Evolutionary conservation across 2,113 vertebrate genomes (phyloP).

Genomic region (Circaetus gallicus): DNA sequence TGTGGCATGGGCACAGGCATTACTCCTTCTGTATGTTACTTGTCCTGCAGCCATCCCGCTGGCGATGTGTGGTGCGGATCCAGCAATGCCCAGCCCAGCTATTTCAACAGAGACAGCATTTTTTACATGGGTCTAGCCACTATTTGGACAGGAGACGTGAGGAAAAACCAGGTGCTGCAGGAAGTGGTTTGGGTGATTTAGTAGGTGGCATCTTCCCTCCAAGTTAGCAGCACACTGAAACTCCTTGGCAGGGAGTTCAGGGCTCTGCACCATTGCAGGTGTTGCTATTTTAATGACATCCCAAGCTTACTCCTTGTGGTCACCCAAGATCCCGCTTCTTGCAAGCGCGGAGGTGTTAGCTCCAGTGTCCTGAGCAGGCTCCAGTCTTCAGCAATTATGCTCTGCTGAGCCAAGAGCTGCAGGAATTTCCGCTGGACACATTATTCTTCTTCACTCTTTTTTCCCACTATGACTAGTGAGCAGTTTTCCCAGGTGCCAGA

Average conservation of each 20-base stretch:
- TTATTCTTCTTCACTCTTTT: not conserved
- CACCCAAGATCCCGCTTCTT: not conserved
- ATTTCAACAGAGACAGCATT: not conserved
- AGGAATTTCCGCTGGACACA: not conserved
- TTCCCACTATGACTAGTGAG: not conserved
- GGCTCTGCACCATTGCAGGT: not conserved
- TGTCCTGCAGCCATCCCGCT: not conserved
- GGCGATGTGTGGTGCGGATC: not conserved
- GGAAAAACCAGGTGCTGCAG: not conserved
- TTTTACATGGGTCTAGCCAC: not conserved
- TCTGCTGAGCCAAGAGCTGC: not conserved
- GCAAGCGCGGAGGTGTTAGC: not conserved
- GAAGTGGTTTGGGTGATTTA: conserved; percentile 4
- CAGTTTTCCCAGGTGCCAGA: not conserved
- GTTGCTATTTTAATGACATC: not conserved
- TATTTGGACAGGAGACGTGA: not conserved
- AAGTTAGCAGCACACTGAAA: not conserved
- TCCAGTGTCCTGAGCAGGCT: not conserved
- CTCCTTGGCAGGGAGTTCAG: not conserved
- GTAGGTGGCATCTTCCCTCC: not conserved
- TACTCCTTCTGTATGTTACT: not conserved
- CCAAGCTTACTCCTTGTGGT: not conserved
- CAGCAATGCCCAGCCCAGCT: not conserved
- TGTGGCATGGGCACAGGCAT: fast-evolving
- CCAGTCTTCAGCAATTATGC: not conserved